These are phyloP conservation scores for Sporophila hypoxantha DNA, from an alignment of 2,113 vertebrate genomes.

Conservation along the genomic window DNA sequence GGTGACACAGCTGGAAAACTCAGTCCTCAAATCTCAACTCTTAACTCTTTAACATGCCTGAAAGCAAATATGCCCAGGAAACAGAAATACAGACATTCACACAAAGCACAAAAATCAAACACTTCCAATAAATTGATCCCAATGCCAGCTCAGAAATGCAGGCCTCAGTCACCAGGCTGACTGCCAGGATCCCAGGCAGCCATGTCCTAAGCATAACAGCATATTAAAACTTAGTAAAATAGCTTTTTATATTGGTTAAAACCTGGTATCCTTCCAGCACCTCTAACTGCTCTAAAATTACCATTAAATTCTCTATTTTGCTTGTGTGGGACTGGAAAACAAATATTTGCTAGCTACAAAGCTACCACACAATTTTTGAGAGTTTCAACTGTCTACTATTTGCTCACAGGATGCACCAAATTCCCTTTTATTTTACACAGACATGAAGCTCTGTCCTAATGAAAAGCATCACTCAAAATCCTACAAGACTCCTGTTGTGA, in stretches of 20 bases:
- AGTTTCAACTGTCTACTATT: background rate
- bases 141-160: background rate
- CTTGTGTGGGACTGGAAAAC: background rate
- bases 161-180: background rate
- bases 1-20: background rate
- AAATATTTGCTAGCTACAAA: slow-evolving; percentile 37
- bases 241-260: background rate
- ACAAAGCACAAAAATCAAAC: background rate
- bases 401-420: background rate
- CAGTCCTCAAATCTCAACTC: background rate
- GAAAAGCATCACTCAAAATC: background rate
- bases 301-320: background rate
- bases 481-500: background rate
- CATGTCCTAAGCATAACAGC: background rate
- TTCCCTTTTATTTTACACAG: background rate
- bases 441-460: background rate
- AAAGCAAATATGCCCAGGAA: background rate
- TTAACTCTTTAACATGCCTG: background rate
- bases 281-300: slow-evolving; percentile 4
- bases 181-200: background rate
- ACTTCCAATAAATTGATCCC: background rate
- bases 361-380: background rate
- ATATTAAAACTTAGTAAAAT: background rate
- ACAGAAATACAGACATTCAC: background rate
- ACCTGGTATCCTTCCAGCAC: background rate